Evolutionary conservation across 1,140 invertebrate genomes (phyloP).

Genomic region (Littorina saxatilis): DNA sequence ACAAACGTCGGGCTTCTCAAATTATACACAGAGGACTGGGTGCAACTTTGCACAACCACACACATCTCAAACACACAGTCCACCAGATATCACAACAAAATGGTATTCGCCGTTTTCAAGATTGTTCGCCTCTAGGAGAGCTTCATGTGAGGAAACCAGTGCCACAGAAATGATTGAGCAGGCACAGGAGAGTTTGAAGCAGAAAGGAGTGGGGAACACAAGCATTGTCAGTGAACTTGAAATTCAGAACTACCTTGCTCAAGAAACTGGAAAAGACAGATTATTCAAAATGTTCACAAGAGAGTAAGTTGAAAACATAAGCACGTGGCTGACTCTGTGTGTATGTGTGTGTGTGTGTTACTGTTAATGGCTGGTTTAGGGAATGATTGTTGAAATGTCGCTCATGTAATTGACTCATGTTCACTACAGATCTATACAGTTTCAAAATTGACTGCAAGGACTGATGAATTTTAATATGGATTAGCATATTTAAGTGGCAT

Average conservation of each 20-base stretch:
- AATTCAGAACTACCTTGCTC: conserved; percentile 22
- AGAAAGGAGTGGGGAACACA: not conserved
- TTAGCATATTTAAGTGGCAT: too few species aligned
- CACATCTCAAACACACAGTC: not conserved
- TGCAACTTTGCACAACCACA: not conserved
- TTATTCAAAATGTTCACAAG: conserved; percentile 9
- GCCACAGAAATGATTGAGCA: conserved; percentile 4
- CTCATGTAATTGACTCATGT: too few species aligned
- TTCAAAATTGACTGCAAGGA: too few species aligned
- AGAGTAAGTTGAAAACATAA: not conserved
- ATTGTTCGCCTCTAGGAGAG: not conserved
- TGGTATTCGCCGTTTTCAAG: not conserved
- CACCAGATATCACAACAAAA: not conserved
- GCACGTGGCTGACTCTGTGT: too few species aligned
- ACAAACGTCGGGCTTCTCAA: not conserved
- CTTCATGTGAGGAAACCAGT: not conserved
- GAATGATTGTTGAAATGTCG: too few species aligned
- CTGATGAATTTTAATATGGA: too few species aligned
- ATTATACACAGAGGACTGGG: conserved; percentile 1
- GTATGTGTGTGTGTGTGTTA: too few species aligned
- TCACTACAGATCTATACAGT: too few species aligned
- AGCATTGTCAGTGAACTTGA: conserved; percentile 13
- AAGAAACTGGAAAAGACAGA: conserved; percentile 18
- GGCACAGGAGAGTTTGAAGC: conserved; percentile 2
- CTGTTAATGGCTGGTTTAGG: too few species aligned